Evolutionary conservation across 2,888 invertebrate genomes (phyloP).

Genomic region (Meganola albula): DNA sequence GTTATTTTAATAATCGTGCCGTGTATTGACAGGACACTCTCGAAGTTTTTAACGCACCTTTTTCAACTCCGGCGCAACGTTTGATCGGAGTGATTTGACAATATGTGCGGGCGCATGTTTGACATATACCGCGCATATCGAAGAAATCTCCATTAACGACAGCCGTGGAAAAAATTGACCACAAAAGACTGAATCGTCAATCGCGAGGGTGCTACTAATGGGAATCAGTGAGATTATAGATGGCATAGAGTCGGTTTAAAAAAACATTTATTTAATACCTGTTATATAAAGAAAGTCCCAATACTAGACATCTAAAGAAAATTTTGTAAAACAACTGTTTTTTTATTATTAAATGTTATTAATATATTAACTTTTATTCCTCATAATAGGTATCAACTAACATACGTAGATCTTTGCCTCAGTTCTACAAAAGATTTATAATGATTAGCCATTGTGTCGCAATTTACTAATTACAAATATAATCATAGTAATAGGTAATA

Average conservation of each 20-base stretch:
- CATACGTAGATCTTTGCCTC: too few relatives aligned
- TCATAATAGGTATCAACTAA: too few relatives aligned
- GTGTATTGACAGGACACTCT: conserved; percentile 58
- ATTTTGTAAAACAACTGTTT: too few relatives aligned
- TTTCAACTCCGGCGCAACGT: conserved; percentile 45
- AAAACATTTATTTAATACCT: neutral
- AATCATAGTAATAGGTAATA: too few relatives aligned
- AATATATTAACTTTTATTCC: too few relatives aligned
- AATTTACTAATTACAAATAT: too few relatives aligned
- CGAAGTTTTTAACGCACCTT: conserved; percentile 35
- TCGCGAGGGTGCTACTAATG: conserved; percentile 72
- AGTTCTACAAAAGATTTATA: too few relatives aligned
- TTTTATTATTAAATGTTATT: too few relatives aligned
- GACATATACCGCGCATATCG: conserved; percentile 58
- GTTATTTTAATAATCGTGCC: conserved; percentile 43
- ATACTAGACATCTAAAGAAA: too few relatives aligned
- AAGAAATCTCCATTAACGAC: conserved; percentile 71
- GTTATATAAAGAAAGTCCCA: neutral
- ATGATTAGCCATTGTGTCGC: too few relatives aligned
- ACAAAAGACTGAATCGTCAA: conserved; percentile 69
- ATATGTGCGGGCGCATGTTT: conserved; percentile 51
- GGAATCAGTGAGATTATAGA: conserved; percentile 37
- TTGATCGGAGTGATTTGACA: conserved; percentile 72
- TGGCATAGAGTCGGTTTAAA: conserved; percentile 29
- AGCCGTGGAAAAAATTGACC: conserved; percentile 62